phyloP scores from a whole-genome alignment of 2,113 vertebrate genomes.

The Proterorhinus semilunaris region DNA sequence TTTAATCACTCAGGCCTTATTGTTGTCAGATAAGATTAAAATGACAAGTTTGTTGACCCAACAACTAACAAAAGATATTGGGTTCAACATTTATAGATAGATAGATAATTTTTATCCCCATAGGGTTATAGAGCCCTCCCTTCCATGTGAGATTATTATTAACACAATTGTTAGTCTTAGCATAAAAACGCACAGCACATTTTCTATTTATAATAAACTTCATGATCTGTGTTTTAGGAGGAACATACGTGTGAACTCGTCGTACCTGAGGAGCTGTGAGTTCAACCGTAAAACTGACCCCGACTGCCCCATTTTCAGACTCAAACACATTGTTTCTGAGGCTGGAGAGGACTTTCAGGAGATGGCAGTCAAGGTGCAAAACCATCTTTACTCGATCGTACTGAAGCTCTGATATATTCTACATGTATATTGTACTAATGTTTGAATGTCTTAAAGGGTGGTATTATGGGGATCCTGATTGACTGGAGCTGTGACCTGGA shows the following conservation, averaged over 20 bases:
- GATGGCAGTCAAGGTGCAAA: conserved; percentile 82
- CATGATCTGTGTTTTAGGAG: conserved; percentile 64
- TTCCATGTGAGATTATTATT: too few species aligned
- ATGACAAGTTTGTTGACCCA: too few species aligned
- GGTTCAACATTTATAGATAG: too few species aligned
- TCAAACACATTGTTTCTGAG: conserved; percentile 76
- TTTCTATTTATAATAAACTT: neutral
- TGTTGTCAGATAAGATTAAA: too few species aligned
- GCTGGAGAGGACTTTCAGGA: conserved; percentile 84
- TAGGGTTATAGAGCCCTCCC: too few species aligned
- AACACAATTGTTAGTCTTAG: too few species aligned
- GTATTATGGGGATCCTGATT: conserved; percentile 58
- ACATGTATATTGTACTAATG: neutral
- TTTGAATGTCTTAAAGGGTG: conserved; percentile 43
- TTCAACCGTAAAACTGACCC: conserved; percentile 79
- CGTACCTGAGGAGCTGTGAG: conserved; percentile 81
- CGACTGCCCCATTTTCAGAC: conserved; percentile 86
- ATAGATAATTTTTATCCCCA: too few species aligned
- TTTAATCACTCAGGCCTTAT: too few species aligned
- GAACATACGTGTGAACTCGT: conserved; percentile 80
- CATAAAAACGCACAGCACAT: too few species aligned
- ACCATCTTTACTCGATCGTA: neutral
- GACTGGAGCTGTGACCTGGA: conserved; percentile 84
- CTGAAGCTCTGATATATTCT: neutral
- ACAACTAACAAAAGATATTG: too few species aligned